Conservation (phyloP, 2,888 invertebrate species). For the Caenorhabditis sp. region DNA sequence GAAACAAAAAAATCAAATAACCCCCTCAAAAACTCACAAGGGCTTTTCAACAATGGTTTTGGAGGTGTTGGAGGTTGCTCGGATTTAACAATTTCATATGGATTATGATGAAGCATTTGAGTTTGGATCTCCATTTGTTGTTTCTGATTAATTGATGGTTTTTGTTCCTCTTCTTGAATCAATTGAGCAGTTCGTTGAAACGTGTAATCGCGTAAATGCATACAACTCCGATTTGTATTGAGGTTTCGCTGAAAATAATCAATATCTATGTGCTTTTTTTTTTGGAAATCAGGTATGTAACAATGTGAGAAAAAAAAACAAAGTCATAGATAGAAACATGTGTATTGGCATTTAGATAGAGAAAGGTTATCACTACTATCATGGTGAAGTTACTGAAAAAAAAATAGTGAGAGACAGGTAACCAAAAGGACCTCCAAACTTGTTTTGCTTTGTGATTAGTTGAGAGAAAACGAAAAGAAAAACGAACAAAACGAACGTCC, state of each 20-base stretch:
- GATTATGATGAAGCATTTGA: conserved; percentile 51
- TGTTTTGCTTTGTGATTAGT: neutral
- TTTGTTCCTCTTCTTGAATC: no score
- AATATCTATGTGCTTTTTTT: no score
- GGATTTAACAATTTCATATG: conserved; percentile 54
- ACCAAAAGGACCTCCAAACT: conserved; percentile 2
- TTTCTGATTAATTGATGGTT: neutral
- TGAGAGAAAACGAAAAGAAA: neutral
- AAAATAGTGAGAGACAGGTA: neutral
- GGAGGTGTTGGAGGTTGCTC: conserved; percentile 46
- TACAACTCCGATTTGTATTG: neutral
- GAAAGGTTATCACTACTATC: neutral
- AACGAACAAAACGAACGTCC: neutral
- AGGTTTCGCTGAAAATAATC: neutral
- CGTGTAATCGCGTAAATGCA: neutral
- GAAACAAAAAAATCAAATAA: no score
- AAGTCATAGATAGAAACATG: neutral
- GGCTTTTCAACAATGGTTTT: conserved; percentile 39
- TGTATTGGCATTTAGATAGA: neutral
- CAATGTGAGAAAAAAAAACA: conserved; percentile 4
- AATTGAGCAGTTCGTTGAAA: neutral
- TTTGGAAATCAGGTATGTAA: neutral
- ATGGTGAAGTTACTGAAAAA: conserved; percentile 10
- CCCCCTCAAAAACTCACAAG: conserved; percentile 43
- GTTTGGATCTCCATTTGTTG: conserved; percentile 43